Evolutionary conservation across 2,888 invertebrate species (phyloP), one percentile per base, ranked within the genome.

Genomic region (Eupithecia centaureata): DNA sequence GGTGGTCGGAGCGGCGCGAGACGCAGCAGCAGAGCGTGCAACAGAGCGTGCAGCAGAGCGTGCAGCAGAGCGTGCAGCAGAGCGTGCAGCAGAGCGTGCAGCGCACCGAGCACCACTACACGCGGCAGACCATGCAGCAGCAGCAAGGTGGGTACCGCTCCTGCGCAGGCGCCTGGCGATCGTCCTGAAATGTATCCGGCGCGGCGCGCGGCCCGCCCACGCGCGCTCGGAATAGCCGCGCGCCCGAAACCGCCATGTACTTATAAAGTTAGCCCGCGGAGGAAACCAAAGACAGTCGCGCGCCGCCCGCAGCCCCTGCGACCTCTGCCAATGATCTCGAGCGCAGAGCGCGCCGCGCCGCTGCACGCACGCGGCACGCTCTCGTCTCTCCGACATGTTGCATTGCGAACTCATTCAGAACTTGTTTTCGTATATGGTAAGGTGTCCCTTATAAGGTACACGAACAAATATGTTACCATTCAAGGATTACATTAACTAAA

Each of bases 41-140:
- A 90, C 86, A 96, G 96, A 79, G 96, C 97, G 93, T 96, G 71
- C 83, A 84, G 81, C 83, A 84, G 81, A 92, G 94, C 47, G 13
- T 57, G 82, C 94, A 94, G 86, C 94, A 47, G 47, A n/a, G 18
- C 18, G 18, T 18, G 47, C 47, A 94, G 84, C 93, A 93, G 81
- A 83, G 82, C 75, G 83, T 85, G 62, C 88, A 88, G 70, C 83
- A 84, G 81, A 83, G 82, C 75, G 84, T 86, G 62, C 88, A 88
- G 83, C 89, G 90, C 86, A 96, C 96, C 79, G 96, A 97, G 93
- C 96, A 96, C 57, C 69, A 70, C 89, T 95, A 96, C 92, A 96
- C 96, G 80, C 94, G 96, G 85, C 97, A 97, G 92, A 94, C 96
- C 93, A 95, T 96, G 92, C 92, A 94, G 80, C 95, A 95, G 90